Evolutionary conservation across 2,888 invertebrate genomes (phyloP).

Genomic region (Cenopis cana): DNA sequence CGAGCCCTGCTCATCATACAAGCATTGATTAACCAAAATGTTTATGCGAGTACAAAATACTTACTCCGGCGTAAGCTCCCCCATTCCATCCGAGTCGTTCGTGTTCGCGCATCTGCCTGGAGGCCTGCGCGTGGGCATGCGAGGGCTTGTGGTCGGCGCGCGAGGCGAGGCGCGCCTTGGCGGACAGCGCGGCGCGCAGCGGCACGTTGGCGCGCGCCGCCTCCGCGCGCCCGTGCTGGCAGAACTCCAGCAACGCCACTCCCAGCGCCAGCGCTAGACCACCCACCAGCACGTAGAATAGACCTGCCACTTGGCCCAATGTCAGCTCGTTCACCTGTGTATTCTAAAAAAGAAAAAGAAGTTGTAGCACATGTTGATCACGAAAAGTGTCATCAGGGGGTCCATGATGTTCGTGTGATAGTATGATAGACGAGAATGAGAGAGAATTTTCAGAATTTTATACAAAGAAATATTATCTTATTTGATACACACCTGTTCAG

Average conservation of each 20-base stretch:
- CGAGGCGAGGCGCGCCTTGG: slow-evolving; percentile 92
- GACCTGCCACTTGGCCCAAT: slow-evolving; percentile 97
- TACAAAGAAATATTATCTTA: too few relatives aligned
- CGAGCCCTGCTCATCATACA: too few relatives aligned
- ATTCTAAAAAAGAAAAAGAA: slow-evolving; percentile 83
- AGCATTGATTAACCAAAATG: too few relatives aligned
- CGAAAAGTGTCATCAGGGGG: background rate
- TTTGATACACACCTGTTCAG: slow-evolving; percentile 55
- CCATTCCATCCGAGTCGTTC: slow-evolving; percentile 77
- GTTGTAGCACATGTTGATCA: background rate
- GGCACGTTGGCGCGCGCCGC: slow-evolving; percentile 92
- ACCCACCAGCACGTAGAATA: slow-evolving; percentile 98
- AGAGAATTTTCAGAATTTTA: too few relatives aligned
- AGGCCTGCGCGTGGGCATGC: slow-evolving; percentile 50
- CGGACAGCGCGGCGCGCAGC: slow-evolving; percentile 92
- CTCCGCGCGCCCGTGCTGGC: slow-evolving; percentile 93
- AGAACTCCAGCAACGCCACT: slow-evolving; percentile 97
- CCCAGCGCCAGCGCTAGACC: slow-evolving; percentile 95
- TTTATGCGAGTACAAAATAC: slow-evolving; percentile 40
- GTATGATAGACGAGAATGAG: too few relatives aligned
- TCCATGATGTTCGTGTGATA: too few relatives aligned
- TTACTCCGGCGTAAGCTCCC: slow-evolving; percentile 71
- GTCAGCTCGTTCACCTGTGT: slow-evolving; percentile 92
- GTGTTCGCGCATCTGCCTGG: slow-evolving; percentile 62
- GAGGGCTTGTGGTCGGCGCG: slow-evolving; percentile 56